Base-by-base conservation (phyloP, 2,797 vertebrate species). In the Kryptolebias ocellatus region DNA sequence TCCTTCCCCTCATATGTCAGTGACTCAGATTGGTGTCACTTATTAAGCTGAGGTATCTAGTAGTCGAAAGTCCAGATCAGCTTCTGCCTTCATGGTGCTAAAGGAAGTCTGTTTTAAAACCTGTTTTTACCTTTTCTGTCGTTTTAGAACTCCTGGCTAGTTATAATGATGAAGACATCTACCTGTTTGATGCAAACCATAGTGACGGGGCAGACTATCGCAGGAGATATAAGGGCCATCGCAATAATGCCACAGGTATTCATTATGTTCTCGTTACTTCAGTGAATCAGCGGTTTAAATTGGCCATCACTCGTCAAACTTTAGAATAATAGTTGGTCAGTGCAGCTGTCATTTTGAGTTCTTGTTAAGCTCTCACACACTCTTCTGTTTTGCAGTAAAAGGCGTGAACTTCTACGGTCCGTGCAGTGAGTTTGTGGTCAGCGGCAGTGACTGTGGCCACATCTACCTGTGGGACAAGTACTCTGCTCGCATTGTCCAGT, bases 391-490 rank as follows among this genome's bases (percentile, higher is more conserved):
- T 58, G 28, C 91, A 99, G 97, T 99, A 86, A 99, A 99, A 85
- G 97, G 97, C 0, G 97, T 99, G 80, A 99, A 98, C 89, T 99
- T 99, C 90, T 98, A 98, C 0, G 97, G 97, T 59, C 97, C 97
- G 0, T 92, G 94, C 90, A 98, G 97, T 17, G 97, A 99, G 90
- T 98, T 98, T 72, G 96, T 99, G 86, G 97, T 99, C 83, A 98
- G 97, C 18, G 97, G 97, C 74, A 98, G 97, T 15, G 97, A 98
- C 90, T 99, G 97, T 0, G 97, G 97, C 64, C 97, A 98, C 94
- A 96, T 99, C 81, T 98, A 98, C 92, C 93, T 99, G 52, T 99
- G 97, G 97, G 97, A 99, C 76, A 99, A 99, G 31, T 87, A 94
- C 24, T 99, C 97, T 0, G 96, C 96, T 80, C 96, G 95, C 70